phyloP scores from a whole-genome alignment of 2,888 invertebrate genomes.

The Sinelater perroti region DNA sequence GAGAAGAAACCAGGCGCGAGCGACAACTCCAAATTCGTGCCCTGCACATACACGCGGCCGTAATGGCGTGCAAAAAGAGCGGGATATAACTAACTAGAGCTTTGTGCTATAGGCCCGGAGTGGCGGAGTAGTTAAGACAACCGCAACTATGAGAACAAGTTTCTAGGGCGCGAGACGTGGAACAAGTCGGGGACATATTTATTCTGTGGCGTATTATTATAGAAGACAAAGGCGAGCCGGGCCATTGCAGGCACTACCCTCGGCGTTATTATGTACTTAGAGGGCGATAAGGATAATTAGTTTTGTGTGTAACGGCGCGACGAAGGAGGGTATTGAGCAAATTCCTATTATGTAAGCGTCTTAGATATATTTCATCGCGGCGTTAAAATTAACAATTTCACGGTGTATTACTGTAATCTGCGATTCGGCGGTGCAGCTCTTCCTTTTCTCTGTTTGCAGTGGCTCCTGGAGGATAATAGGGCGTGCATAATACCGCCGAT shows the following conservation, averaged over 20 bases:
- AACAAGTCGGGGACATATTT: conserved; percentile 39
- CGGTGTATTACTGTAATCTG: conserved; percentile 44
- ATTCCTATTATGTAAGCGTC: conserved; percentile 44
- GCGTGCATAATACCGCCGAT: conserved; percentile 39
- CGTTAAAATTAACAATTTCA: conserved; percentile 47
- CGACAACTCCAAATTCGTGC: not conserved
- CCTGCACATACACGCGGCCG: not conserved
- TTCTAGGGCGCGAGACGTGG: conserved; percentile 35
- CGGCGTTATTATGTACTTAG: conserved; percentile 42
- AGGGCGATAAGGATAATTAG: conserved; percentile 45
- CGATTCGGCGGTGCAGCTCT: conserved; percentile 36
- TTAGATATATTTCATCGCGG: conserved; percentile 41
- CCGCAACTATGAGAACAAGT: conserved; percentile 37
- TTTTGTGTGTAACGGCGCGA: conserved; percentile 41
- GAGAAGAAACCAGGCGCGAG: conserved; percentile 1
- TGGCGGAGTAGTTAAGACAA: conserved; percentile 36
- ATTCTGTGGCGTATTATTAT: conserved; percentile 36
- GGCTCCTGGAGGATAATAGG: conserved; percentile 39
- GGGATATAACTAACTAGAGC: conserved; percentile 23
- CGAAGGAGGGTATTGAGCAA: conserved; percentile 40
- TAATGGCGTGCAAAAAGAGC: not conserved
- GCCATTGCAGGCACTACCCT: conserved; percentile 38
- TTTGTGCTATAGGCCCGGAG: conserved; percentile 29
- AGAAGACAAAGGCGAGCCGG: conserved; percentile 38
- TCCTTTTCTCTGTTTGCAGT: conserved; percentile 41